Evolutionary conservation across 2,797 vertebrate genomes (phyloP).

Genomic region (Etheostoma nigrum): DNA sequence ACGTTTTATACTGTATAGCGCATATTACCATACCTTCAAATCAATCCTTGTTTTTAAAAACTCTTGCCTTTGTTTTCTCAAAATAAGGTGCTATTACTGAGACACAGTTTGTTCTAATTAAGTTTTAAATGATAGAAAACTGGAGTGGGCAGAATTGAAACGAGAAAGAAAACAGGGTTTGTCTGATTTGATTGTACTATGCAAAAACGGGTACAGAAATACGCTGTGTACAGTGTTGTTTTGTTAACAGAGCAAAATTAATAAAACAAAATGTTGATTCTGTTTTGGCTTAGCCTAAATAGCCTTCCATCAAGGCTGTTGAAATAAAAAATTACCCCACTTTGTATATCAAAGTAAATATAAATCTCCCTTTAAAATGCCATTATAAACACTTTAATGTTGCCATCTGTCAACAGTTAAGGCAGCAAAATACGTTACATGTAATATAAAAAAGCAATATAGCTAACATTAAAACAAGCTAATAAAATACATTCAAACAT

Average conservation of each 20-base stretch:
- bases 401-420: slow-evolving; percentile 37
- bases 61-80: background rate
- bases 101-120: slow-evolving; percentile 7
- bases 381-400: slow-evolving; percentile 13
- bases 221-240: background rate
- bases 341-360: slow-evolving; percentile 32
- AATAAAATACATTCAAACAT: slow-evolving; percentile 17
- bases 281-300: slow-evolving; percentile 23
- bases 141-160: background rate
- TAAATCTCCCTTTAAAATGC: slow-evolving; percentile 19
- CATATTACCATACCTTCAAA: background rate
- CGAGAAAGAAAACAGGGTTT: background rate
- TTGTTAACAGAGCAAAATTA: slow-evolving; percentile 1
- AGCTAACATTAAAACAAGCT: background rate
- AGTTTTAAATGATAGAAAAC: slow-evolving; percentile 5
- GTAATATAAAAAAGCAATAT: slow-evolving; percentile 28
- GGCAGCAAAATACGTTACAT: slow-evolving; percentile 20
- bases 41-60: slow-evolving; percentile 19
- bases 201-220: background rate
- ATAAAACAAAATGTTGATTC: slow-evolving; percentile 40
- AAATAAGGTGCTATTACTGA: slow-evolving; percentile 1
- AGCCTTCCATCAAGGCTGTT: slow-evolving; percentile 24
- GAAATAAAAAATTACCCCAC: slow-evolving; percentile 4
- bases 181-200: background rate
- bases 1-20: slow-evolving; percentile 1